These are phyloP conservation scores for Sebastes hubbsi DNA, from an alignment of 2,797 vertebrate genomes.

Conservation along the genomic window DNA sequence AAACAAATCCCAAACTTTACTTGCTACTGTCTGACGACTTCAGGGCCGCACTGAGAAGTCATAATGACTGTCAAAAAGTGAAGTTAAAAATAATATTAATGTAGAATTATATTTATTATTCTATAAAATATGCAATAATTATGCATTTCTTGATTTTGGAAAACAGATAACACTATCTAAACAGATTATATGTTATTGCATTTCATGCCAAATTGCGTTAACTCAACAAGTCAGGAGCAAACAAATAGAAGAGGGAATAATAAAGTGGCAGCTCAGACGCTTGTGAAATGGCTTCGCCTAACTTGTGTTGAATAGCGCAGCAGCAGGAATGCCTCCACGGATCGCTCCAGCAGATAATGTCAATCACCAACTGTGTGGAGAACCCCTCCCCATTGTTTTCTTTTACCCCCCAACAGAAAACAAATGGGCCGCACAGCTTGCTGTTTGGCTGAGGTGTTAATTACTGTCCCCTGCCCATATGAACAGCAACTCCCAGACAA, in stretches of 20 bases:
- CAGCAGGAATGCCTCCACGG: conserved; percentile 75
- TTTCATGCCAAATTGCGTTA: conserved; percentile 6
- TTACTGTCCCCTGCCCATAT: conserved; percentile 79
- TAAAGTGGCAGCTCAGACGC: conserved; percentile 52
- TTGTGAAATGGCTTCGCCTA: conserved; percentile 60
- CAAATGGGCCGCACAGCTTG: conserved; percentile 87
- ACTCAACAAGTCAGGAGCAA: conserved; percentile 35
- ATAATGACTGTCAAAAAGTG: conserved; percentile 1
- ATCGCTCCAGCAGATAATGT: conserved; percentile 83
- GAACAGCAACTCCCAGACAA: conserved; percentile 80
- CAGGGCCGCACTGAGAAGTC: conserved; percentile 16
- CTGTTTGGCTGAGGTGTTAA: conserved; percentile 84
- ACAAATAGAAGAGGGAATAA: conserved; percentile 42
- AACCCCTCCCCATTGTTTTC: conserved; percentile 81
- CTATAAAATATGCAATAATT: neutral
- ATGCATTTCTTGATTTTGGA: neutral
- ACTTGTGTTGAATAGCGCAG: conserved; percentile 59
- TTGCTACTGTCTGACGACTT: conserved; percentile 57
- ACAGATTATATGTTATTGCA: neutral
- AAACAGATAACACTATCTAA: neutral
- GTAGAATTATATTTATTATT: neutral
- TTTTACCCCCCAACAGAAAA: conserved; percentile 82
- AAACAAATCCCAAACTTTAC: conserved; percentile 63
- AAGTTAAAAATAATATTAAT: neutral
- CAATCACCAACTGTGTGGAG: conserved; percentile 82